phyloP scores from a whole-genome alignment of 2,797 vertebrate genomes.

The Cyclura pinguis region DNA sequence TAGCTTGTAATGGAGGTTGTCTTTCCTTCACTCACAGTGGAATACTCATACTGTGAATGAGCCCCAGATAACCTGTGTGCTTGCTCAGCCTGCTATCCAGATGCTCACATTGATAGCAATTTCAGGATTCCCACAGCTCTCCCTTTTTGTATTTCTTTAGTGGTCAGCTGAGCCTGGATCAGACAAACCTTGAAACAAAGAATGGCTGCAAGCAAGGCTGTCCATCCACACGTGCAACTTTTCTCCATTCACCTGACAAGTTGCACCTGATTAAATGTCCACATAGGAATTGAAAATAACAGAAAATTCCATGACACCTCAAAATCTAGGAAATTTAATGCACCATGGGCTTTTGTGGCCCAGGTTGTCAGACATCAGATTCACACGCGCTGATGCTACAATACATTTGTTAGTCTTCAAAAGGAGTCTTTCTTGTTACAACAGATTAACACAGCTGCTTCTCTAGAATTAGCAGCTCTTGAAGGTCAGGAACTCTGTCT shows the following conservation, averaged over 20 bases:
- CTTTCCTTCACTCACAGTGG: too few species aligned
- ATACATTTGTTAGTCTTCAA: conserved; percentile 4
- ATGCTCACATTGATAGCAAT: background rate
- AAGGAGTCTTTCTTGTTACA: background rate
- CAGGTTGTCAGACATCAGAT: background rate
- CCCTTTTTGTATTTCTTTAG: background rate
- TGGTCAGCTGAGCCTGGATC: background rate
- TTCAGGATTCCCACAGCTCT: background rate
- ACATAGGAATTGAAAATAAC: background rate
- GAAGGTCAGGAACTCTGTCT: background rate
- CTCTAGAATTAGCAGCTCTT: background rate
- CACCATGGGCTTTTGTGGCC: background rate
- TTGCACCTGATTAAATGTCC: background rate
- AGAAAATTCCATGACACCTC: too few species aligned
- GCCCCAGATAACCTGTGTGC: background rate
- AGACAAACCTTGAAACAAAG: background rate
- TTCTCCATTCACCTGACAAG: background rate
- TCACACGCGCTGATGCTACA: background rate
- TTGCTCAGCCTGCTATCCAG: background rate
- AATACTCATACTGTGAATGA: too few species aligned
- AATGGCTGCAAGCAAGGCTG: background rate
- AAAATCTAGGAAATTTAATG: background rate
- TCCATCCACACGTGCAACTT: background rate
- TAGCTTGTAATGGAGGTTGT: too few species aligned
- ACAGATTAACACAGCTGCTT: background rate